These are phyloP conservation scores for Macaca nemestrina DNA, from an alignment of 2,113 vertebrate genomes.

Conservation along the genomic window DNA sequence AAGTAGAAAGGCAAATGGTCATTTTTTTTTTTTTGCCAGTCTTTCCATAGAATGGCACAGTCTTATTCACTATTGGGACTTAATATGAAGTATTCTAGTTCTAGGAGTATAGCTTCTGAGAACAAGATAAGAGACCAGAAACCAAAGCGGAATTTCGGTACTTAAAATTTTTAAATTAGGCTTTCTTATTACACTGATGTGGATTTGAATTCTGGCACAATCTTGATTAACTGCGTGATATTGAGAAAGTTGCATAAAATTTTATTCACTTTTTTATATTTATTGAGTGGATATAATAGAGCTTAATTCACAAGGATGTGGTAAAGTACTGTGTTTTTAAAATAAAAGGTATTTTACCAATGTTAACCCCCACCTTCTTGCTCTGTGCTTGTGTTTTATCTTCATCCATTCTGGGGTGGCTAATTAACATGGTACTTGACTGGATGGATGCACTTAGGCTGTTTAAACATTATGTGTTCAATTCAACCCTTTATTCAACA, in stretches of 20 bases:
- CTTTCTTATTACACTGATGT: fast-evolving
- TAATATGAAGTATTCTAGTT: neutral
- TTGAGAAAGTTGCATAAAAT: neutral
- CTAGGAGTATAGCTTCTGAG: neutral
- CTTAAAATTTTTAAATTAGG: neutral
- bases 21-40: neutral
- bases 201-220: neutral
- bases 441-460: neutral
- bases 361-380: neutral
- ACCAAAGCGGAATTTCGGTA: neutral
- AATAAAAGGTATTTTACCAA: neutral
- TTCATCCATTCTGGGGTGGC: neutral
- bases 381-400: neutral
- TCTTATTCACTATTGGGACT: neutral
- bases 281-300: neutral
- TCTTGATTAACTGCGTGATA: neutral
- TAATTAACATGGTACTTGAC: neutral
- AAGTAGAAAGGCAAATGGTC: neutral
- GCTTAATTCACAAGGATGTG: neutral
- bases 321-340: neutral
- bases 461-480: neutral
- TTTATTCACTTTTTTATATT: neutral
- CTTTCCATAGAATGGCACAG: neutral
- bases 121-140: neutral
- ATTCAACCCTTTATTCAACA: neutral